Evolutionary conservation across 2,113 vertebrate genomes (phyloP).

Genomic region (Clupea harengus): DNA sequence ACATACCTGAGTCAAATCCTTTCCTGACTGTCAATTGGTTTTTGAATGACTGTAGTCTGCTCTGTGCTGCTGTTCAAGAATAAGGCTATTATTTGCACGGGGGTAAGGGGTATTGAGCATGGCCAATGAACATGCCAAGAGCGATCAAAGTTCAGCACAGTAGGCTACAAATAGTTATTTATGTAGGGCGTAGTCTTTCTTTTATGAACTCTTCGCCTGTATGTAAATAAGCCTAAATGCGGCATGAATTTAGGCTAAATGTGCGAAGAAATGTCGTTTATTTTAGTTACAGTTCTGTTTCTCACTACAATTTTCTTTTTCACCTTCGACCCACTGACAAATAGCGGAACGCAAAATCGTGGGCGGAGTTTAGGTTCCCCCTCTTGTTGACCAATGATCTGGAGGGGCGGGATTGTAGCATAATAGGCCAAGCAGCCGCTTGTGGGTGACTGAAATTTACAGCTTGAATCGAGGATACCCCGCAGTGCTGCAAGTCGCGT

Average conservation of each 20-base stretch:
- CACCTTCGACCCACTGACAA: not conserved
- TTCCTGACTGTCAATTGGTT: not conserved
- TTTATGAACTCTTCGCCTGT: not conserved
- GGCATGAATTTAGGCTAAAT: not conserved
- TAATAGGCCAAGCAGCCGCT: not conserved
- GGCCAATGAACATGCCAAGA: not conserved
- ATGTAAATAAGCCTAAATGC: not conserved
- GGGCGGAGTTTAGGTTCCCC: not conserved
- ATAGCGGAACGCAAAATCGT: not conserved
- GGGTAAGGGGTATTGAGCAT: not conserved
- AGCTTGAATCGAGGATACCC: not conserved
- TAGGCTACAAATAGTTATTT: not conserved
- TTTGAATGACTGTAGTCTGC: not conserved
- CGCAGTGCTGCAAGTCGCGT: not conserved
- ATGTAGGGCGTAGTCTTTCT: not conserved
- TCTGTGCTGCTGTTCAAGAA: not conserved
- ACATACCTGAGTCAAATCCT: no score
- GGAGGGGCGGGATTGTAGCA: constrained; percentile 18
- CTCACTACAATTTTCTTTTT: not conserved
- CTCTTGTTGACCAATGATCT: constrained; percentile 1
- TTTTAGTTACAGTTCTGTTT: not conserved
- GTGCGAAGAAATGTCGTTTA: not conserved
- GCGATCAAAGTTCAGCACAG: not conserved
- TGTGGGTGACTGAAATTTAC: constrained; percentile 22
- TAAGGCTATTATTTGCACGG: not conserved